Conservation (phyloP, 2,888 invertebrate species). For the Eutolmus rufibarbis region DNA sequence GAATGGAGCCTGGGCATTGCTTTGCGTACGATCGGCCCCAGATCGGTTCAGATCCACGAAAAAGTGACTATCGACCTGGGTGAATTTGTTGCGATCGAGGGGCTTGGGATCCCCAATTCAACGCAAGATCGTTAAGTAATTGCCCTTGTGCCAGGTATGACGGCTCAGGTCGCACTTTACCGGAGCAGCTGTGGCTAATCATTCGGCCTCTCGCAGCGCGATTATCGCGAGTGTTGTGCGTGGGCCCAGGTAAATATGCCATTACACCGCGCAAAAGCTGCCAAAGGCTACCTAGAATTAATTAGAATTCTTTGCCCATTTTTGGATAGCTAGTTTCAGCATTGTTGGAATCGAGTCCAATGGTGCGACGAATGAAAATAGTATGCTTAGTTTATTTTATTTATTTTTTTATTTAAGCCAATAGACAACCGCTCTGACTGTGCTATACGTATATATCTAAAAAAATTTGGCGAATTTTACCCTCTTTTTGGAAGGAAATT, state of each 20-base stretch:
- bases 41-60: background rate
- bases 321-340: background rate
- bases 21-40: background rate
- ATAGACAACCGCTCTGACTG: no score
- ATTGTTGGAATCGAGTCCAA: background rate
- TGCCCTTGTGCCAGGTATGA: background rate
- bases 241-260: background rate
- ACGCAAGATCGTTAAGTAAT: background rate
- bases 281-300: background rate
- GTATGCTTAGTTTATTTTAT: background rate
- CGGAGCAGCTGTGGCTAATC: background rate
- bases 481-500: no score
- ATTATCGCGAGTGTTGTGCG: background rate
- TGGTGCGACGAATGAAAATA: background rate
- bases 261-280: background rate
- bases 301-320: conserved; percentile 16
- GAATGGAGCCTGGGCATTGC: background rate
- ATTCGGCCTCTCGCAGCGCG: background rate
- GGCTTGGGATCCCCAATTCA: background rate
- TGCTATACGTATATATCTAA: no score
- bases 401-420: no score
- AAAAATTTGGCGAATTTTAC: no score
- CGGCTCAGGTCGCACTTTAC: background rate
- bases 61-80: background rate
- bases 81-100: background rate